Percentiles rank a stretch among this genome's conserved stretches.
Evolutionary conservation across 1,140 invertebrate genomes (phyloP).

Genomic region (Mactra quadrangularis): DNA sequence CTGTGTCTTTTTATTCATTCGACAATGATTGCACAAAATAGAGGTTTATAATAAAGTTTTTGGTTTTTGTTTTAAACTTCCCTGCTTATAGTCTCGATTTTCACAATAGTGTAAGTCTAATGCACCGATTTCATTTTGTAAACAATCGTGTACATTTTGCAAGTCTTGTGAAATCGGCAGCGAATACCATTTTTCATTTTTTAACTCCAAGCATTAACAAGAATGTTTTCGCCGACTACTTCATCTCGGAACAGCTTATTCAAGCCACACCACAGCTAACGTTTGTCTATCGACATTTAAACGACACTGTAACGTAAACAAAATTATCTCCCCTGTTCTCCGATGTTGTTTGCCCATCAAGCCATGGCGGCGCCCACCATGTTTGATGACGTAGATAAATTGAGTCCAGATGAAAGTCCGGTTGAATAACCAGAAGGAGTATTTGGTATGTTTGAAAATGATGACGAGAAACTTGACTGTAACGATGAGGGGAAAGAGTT

Average conservation of each 20-base stretch:
- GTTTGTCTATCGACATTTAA: background rate
- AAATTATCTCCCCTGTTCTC: constrained; percentile 13
- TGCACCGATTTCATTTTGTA: no score
- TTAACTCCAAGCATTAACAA: no score
- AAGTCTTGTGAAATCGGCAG: no score
- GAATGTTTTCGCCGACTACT: no score
- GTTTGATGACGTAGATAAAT: constrained; percentile 77
- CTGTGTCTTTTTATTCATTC: constrained; percentile 14
- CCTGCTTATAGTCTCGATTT: background rate
- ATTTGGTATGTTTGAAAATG: constrained; percentile 74
- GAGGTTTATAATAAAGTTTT: constrained; percentile 29
- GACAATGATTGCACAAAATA: constrained; percentile 52
- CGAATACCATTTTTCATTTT: no score
- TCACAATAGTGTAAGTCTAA: no score
- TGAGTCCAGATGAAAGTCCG: constrained; percentile 73
- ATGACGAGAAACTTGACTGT: constrained; percentile 70
- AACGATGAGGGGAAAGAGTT: constrained; percentile 70
- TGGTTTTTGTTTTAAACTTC: constrained; percentile 18
- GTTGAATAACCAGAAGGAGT: constrained; percentile 71
- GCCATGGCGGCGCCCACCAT: constrained; percentile 81
- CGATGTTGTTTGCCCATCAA: constrained; percentile 27
- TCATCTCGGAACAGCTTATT: background rate
- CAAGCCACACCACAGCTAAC: constrained; percentile 9
- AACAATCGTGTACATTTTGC: no score
- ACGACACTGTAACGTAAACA: constrained; percentile 8